Base-by-base conservation (phyloP, 2,888 invertebrate genomes). In the Netelia melanura region DNA sequence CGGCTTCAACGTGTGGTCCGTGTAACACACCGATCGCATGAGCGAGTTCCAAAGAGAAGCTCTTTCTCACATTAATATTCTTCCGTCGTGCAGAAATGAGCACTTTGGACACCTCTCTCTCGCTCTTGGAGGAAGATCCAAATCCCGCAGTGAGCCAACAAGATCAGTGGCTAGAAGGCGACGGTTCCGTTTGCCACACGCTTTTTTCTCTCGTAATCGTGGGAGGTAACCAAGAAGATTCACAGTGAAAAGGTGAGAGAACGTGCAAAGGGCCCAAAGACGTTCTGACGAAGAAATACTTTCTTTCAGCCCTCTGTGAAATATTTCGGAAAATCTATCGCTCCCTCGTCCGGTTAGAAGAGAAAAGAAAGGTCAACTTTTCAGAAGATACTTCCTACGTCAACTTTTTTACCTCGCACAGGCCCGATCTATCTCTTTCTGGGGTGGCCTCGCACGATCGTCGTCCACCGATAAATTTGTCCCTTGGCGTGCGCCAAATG, bases 51-150 rank as follows among this genome's bases (percentile, higher is more conserved):
- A 25, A 61, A 25, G 61, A 81, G 58, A 81, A 81, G 79, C 80
- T 84, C 61, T 65, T 21, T 76, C 88, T 83, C 76, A 77, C 91
- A 91, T 91, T 91, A 90, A 91, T 91, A 91, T 91, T 91, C 89
- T 74, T 86, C 82, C 79, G 87, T 82, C 88, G 89, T 90, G 90
- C 89, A 91, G 89, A 91, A 89, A 88, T 87, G 78, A 87, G 81
- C 86, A 76, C 74, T 75, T 72, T 68, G 77, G 77, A 65, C 85
- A 83, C 83, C 83, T 83, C 81, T 9, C 25, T 6, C 10, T 25
- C 62, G 1, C 25, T 74, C 44, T 25, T 3, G 23, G 65, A 64
- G 54, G 54, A 43, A 76, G 75, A 84, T 74, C 68, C 72, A 43
- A 58, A 64, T 11, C 38, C 17, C 30, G 38, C 38, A 38, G 54